Evolutionary conservation across 2,113 vertebrate genomes (phyloP), one percentile per base, ranked within the genome.

Genomic region (Pygoscelis antarcticus): DNA sequence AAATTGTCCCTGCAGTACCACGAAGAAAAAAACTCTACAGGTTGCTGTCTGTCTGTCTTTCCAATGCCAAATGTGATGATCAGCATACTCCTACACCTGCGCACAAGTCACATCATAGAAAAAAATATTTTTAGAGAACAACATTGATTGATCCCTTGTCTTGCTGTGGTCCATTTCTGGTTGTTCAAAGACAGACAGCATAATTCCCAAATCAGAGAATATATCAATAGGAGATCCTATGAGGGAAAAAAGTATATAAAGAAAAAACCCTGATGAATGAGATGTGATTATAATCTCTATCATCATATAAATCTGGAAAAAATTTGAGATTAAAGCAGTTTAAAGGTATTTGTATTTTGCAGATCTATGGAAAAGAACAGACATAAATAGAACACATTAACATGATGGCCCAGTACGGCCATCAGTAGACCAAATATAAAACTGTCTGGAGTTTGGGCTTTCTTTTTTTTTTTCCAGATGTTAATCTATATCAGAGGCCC

Each of bases 31-130:
- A 49, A 22, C 2, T 36, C 8, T 65, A 30, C 23, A 82, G 5
- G 13, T 32, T 55, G 36, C 11, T 70, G 15, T 34, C 21, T 70
- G 11, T 29, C 36, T 68, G 8, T 54, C 20, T 65, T 81, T 87
- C 18, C 27, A 38, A 9, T 34, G 9, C 3, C n/a, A 89, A 65
- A 74, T 42, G 8, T 52, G 23, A 44, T 84, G 29, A 46, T 42
- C 22, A 60, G 10, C 9, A 27, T 49, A 66, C 6, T 40, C n/a
- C 17, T 51, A 78, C 8, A 55, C 5, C 36, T 55, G 18, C 29
- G 40, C 3, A 2, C 1, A 49, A 68, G 10, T 16, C 16, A 75
- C 6, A 32, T 13, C 6, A 32, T 13, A 0, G 3, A 23, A 61
- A 29, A 23, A 34, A 34, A 19, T 32, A 32, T 60, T 58, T 61